Conservation (phyloP, 2,888 invertebrate species). For the Eupithecia dodoneata region DNA sequence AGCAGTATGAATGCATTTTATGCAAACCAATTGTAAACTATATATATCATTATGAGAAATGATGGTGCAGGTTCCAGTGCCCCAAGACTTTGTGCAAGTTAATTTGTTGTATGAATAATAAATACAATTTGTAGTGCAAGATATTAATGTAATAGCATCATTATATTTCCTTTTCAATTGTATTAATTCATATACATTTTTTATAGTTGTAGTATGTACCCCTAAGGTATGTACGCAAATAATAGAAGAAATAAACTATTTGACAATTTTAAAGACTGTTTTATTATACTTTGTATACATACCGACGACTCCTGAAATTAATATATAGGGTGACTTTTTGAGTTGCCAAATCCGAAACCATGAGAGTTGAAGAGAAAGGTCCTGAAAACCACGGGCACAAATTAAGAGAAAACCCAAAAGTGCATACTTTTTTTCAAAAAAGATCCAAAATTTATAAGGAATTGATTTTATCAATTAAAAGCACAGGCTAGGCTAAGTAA, state of each 20-base stretch:
- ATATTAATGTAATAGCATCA: conserved; percentile 15
- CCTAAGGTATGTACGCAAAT: conserved; percentile 38
- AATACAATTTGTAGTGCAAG: conserved; percentile 5
- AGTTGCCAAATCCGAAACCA: too few species aligned
- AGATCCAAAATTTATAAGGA: too few species aligned
- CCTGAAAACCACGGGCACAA: too few species aligned
- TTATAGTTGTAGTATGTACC: conserved; percentile 11
- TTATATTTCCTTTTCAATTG: conserved; percentile 10
- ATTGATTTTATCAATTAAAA: too few species aligned
- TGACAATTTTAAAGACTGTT: conserved; percentile 62
- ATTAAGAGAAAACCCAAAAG: too few species aligned
- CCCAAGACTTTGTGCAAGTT: conserved; percentile 56
- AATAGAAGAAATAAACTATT: conserved; percentile 50
- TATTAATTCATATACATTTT: not conserved
- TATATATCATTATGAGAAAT: conserved; percentile 47
- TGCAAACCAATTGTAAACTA: not conserved
- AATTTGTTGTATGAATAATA: conserved; percentile 32
- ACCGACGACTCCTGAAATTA: not conserved
- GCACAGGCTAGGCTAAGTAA: too few species aligned
- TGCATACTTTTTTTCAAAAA: too few species aligned
- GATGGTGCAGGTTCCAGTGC: conserved; percentile 74
- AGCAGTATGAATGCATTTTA: conserved; percentile 18
- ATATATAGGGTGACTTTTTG: too few species aligned
- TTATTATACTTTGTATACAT: conserved; percentile 34
- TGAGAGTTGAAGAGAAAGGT: too few species aligned